Conservation (phyloP, 1,140 invertebrate species). For the Pteromalus puparum region DNA sequence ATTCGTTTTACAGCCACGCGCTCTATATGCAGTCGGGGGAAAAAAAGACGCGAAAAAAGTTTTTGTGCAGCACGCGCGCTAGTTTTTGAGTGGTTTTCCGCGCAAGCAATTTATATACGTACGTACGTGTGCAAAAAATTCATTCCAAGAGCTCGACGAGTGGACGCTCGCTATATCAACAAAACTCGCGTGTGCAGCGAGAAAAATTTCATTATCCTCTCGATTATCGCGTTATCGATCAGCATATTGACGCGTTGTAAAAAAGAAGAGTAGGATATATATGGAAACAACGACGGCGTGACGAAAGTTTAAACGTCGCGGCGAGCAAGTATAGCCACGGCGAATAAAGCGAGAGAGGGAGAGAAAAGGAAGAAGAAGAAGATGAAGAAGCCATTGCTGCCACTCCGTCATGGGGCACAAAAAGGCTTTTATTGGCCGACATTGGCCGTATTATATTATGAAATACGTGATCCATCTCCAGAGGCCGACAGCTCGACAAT, state of each 20-base stretch:
- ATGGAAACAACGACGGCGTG: slow-evolving; percentile 25
- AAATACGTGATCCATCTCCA: slow-evolving; percentile 71
- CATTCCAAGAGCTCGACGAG: not conserved
- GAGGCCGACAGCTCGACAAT: slow-evolving; percentile 69
- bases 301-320: slow-evolving; percentile 26
- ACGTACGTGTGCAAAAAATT: not conserved
- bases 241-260: not conserved
- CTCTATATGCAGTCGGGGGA: too few relatives aligned
- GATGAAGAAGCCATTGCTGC: slow-evolving; percentile 17
- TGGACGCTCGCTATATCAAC: not conserved
- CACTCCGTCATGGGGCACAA: slow-evolving; percentile 69
- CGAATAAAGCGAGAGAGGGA: slow-evolving; percentile 12
- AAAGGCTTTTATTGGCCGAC: slow-evolving; percentile 71
- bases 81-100: too few relatives aligned
- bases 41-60: not conserved
- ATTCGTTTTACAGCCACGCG: not conserved
- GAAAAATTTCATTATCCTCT: slow-evolving; percentile 30
- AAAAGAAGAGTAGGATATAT: not conserved
- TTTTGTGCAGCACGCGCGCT: not conserved
- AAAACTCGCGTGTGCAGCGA: too few relatives aligned
- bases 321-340: not conserved
- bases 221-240: slow-evolving; percentile 26
- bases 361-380: not conserved
- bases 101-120: too few relatives aligned
- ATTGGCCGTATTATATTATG: slow-evolving; percentile 68